Evolutionary conservation across 2,113 vertebrate species (phyloP).

Genomic region (Forbesichthys papilliferus): DNA sequence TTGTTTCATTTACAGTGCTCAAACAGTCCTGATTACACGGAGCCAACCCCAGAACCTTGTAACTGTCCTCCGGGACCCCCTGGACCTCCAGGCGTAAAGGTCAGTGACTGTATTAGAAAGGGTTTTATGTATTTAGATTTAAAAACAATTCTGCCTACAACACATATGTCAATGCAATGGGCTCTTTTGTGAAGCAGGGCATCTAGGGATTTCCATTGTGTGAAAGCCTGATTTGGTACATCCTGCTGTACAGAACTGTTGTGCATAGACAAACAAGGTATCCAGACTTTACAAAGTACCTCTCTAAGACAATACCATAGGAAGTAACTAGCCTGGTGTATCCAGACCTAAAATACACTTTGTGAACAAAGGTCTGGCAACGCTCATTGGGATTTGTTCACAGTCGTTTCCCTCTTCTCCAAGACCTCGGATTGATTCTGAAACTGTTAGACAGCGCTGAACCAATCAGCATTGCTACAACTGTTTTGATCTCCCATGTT

Average conservation of each 20-base stretch:
- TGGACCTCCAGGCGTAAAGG: conserved; percentile 85
- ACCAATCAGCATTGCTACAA: too few relatives aligned
- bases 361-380: too few relatives aligned
- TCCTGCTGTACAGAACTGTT: conserved; percentile 32
- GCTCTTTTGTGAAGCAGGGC: background rate
- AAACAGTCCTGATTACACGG: conserved; percentile 82
- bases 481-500: too few relatives aligned
- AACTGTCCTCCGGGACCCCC: conserved; percentile 86
- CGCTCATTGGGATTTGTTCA: too few relatives aligned
- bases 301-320: conserved; percentile 20
- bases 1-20: conserved; percentile 78
- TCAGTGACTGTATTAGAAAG: conserved; percentile 28
- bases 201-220: background rate
- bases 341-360: too few relatives aligned
- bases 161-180: background rate
- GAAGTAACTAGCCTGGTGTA: background rate
- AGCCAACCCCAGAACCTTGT: conserved; percentile 85
- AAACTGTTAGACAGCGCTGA: too few relatives aligned
- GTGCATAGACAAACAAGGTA: conserved; percentile 27
- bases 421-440: too few relatives aligned
- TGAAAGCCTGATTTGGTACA: too few relatives aligned
- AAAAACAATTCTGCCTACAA: conserved; percentile 2
- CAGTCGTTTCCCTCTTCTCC: too few relatives aligned
- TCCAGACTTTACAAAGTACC: conserved; percentile 21
- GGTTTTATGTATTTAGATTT: too few relatives aligned